Evolutionary conservation across 1,140 invertebrate species (phyloP), one percentile per base, ranked within the genome.

Genomic region (Elymnias hypermnestra): DNA sequence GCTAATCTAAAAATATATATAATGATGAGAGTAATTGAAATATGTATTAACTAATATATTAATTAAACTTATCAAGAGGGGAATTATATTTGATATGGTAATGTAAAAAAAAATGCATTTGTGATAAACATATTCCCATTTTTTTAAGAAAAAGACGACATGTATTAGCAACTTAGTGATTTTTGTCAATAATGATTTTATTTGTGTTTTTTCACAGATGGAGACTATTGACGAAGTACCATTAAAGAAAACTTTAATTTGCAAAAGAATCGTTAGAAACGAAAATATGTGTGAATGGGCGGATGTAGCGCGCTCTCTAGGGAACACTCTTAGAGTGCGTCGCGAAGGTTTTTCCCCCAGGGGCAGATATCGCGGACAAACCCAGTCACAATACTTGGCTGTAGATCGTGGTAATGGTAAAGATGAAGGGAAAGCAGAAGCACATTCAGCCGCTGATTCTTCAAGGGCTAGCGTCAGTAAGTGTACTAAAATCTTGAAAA

Each of bases 301-400:
- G 13, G 36, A 29, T 28, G 10, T 54, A 2, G 21, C 33, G 9
- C 46, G 50, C 33, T 37, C 17, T 5, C 37, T 61, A 5, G 37
- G 15, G 5, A 28, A 5, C 21, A 21, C 10, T 14, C 2, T 22
- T 2, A 64, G 76, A 51, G 40, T 49, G 9, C 66, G 73, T 13
- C 52, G 79, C 2, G 67, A 76, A 51, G 38, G 36, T 0, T 66
- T 56, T 26, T 12, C 33, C 5, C 57, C 59, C 0, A 60, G 75
- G 39, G 86, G 86, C 3, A 56, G 76, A 0, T 87, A 77, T 40
- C 83, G 91, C 26, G 93, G 93, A 15, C 94, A 95, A 74, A 94
- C 93, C 0, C 94, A 95, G 62, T 94, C 93, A 4, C 94, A 95
- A 63, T 95, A 94, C 72, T 75, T 95, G 43, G 91, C 90, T 57